Evolutionary conservation across 2,797 vertebrate species (phyloP).

Genomic region (Sebastes itinus): DNA sequence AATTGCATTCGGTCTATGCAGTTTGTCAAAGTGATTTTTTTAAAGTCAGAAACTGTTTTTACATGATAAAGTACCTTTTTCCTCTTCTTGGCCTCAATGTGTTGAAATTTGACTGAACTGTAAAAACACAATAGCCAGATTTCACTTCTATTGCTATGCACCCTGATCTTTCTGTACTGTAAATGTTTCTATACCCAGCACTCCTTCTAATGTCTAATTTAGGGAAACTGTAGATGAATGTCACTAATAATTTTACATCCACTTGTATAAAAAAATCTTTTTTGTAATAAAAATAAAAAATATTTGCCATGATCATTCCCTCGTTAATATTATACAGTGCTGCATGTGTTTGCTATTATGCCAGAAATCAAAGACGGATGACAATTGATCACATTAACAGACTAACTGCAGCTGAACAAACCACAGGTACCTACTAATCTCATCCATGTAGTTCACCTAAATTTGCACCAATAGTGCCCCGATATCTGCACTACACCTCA

Average conservation of each 20-base stretch:
- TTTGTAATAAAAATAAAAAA: slow-evolving; percentile 72
- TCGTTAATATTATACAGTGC: background rate
- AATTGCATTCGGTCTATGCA: slow-evolving; percentile 70
- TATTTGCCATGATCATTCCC: slow-evolving; percentile 5
- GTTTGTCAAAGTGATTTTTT: slow-evolving; percentile 47
- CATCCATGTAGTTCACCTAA: too few species aligned
- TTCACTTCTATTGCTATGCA: slow-evolving; percentile 76
- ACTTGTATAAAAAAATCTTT: slow-evolving; percentile 74
- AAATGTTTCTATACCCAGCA: slow-evolving; percentile 73
- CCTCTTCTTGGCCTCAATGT: slow-evolving; percentile 22
- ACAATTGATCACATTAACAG: background rate
- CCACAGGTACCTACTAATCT: too few species aligned
- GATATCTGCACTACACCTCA: too few species aligned
- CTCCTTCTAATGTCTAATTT: slow-evolving; percentile 68
- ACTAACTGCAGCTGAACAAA: too few species aligned
- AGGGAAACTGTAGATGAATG: slow-evolving; percentile 74
- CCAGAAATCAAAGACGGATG: background rate
- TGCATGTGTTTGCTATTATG: background rate
- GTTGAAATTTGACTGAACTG: slow-evolving; percentile 51
- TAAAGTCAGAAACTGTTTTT: slow-evolving; percentile 56
- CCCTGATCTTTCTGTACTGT: slow-evolving; percentile 76
- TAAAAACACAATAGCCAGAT: slow-evolving; percentile 56
- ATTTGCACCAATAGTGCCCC: too few species aligned
- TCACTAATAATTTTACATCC: slow-evolving; percentile 73
- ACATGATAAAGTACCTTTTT: slow-evolving; percentile 39